Conservation (phyloP, 2,888 invertebrate genomes). For the Crocallis elinguaria region DNA sequence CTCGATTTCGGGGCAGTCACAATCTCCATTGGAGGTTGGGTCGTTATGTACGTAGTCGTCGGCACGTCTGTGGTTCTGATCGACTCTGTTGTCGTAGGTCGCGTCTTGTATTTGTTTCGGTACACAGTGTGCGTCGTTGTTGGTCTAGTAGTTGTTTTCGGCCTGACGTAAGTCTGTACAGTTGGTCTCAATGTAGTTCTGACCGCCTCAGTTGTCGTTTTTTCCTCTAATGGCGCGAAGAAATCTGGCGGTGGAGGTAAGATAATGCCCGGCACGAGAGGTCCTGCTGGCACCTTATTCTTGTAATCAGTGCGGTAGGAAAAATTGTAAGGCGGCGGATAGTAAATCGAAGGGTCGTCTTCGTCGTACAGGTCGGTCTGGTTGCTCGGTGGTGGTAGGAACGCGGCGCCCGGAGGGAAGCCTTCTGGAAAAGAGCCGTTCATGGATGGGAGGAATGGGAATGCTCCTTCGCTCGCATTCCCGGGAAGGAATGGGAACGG, state of each 20-base stretch:
- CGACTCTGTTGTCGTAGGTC: constrained; percentile 70
- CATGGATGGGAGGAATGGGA: constrained; percentile 83
- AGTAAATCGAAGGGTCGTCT: constrained; percentile 96
- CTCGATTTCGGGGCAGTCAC: constrained; percentile 69
- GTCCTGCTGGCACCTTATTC: constrained; percentile 91
- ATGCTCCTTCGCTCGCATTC: constrained; percentile 83
- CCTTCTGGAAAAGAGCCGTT: constrained; percentile 85
- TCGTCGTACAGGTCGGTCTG: constrained; percentile 92
- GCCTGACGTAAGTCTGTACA: constrained; percentile 55
- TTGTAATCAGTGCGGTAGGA: constrained; percentile 92
- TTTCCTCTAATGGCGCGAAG: constrained; percentile 89
- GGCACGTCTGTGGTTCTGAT: constrained; percentile 70
- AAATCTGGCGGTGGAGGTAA: constrained; percentile 95
- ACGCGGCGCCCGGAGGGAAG: constrained; percentile 83
- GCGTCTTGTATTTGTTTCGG: constrained; percentile 71
- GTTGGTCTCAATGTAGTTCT: constrained; percentile 62
- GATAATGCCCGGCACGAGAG: constrained; percentile 94
- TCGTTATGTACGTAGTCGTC: constrained; percentile 62
- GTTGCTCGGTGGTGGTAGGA: constrained; percentile 89
- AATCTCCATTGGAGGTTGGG: constrained; percentile 69
- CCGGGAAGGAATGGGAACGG: constrained; percentile 86
- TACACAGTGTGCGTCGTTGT: constrained; percentile 60
- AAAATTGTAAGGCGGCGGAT: constrained; percentile 96
- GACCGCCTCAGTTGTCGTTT: constrained; percentile 60
- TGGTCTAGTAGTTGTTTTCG: constrained; percentile 66